Evolutionary conservation across 2,797 vertebrate species (phyloP), one percentile per base, ranked within the genome.

Genomic region (Spatula versicolor): DNA sequence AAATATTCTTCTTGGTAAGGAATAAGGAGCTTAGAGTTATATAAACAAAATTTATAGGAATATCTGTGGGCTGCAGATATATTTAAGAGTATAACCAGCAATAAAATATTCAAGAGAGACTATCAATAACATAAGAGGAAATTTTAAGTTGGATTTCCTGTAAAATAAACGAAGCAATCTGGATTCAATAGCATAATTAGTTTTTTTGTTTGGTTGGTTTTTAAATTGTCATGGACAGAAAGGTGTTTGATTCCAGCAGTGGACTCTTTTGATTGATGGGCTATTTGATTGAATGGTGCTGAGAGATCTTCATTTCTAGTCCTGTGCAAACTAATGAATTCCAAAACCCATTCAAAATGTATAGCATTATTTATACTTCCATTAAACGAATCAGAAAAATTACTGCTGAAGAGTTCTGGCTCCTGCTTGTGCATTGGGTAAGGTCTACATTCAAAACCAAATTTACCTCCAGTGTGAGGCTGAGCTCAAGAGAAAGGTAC

Each of bases 241-340:
- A 45, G 41, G 35, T 90, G 66, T 77, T 94, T 88, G 68, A 76
- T 90, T 88, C 48, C 31, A 93, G 72, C 77, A 69, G 35, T 50
- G 31, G 23, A 39, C 41, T 69, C 16, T 63, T 86, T 80, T 83
- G 62, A 85, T 88, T 62, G 74, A 89, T 64, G 74, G 13, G 72
- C 84, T 75, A 83, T 91, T 93, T 79, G 46, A 83, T 50, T 6
- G 6, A 81, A 84, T 54, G 23, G 52, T 92, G 50, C 85, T 74
- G 86, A 91, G 77, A 94, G 50, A 84, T 91, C 56, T 91, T 88
- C 68, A 92, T 96, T 95, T 89, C 43, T 91, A 25, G 56, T 90
- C 66, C 71, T 64, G 3, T 37, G 14, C 69, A 86, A 88, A 87
- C 41, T 55, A 87, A 79, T 62, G 30, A 67, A 88, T 94, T 75